phyloP scores from a whole-genome alignment of 2,113 vertebrate genomes.

The Felis catus region DNA sequence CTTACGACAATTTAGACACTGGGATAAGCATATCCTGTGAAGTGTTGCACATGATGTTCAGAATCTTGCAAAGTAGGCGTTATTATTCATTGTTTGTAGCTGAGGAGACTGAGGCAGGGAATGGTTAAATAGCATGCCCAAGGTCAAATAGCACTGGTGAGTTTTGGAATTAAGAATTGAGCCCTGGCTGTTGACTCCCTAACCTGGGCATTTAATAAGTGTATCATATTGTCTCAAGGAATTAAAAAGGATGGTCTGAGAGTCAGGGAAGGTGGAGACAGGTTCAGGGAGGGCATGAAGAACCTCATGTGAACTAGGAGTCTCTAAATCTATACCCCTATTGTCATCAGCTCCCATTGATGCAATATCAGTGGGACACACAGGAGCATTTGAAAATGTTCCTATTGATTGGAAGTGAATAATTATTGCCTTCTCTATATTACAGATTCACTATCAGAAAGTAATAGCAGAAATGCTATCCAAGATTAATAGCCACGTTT shows the following conservation, averaged over 20 bases:
- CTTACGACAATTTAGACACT: not conserved
- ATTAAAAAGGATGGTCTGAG: not conserved
- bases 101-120: not conserved
- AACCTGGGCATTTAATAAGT: not conserved
- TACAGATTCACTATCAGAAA: conserved; percentile 80
- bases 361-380: not conserved
- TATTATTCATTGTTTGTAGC: not conserved
- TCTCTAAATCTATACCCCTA: not conserved
- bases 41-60: not conserved
- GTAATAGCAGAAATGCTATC: conserved; percentile 83
- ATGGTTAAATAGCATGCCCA: not conserved
- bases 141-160: not conserved
- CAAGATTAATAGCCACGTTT: conserved; percentile 87
- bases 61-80: not conserved
- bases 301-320: conserved; percentile 40
- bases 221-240: not conserved
- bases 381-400: conserved; percentile 77
- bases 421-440: conserved; percentile 80
- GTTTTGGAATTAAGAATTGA: not conserved
- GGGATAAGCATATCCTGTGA: not conserved
- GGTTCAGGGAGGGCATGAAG: not conserved
- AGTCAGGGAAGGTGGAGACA: not conserved
- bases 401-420: conserved; percentile 86
- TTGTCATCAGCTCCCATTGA: not conserved
- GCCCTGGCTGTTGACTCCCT: not conserved